Conservation (phyloP, 2,113 vertebrate genomes). For the Oncorhynchus clarkii region DNA sequence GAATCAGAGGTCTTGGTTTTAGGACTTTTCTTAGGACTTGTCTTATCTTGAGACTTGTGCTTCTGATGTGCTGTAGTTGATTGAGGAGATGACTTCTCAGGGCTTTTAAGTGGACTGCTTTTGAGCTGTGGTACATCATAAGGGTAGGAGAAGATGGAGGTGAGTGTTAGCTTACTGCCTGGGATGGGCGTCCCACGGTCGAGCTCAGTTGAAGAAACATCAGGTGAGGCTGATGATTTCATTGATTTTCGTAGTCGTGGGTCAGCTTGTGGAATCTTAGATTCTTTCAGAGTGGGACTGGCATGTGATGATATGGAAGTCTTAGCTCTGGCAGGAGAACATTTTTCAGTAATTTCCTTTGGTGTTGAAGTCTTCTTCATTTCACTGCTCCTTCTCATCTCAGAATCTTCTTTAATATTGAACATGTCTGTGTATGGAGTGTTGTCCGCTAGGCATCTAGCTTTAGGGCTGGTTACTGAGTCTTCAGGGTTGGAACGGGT, state of each 20-base stretch:
- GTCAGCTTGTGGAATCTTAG: not conserved
- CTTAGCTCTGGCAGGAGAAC: no score
- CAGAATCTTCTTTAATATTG: no score
- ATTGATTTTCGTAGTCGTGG: not conserved
- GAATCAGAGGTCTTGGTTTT: not conserved
- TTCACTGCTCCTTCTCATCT: no score
- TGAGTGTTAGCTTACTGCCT: not conserved
- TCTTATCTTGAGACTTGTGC: not conserved
- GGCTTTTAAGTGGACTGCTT: not conserved
- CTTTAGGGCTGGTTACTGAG: no score
- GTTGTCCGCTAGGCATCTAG: no score
- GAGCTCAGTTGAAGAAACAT: not conserved
- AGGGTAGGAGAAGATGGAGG: not conserved
- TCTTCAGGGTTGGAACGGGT: not conserved
- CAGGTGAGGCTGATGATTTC: not conserved
- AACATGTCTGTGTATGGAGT: no score
- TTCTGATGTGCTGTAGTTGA: not conserved
- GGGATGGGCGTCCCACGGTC: no score
- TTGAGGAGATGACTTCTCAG: not conserved
- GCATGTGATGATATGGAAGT: no score
- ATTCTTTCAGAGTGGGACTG: no score
- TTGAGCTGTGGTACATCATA: not conserved
- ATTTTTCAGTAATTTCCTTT: no score
- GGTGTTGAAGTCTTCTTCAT: no score
- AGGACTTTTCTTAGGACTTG: not conserved